These are phyloP conservation scores for Lucilia cuprina DNA, from an alignment of 1,140 invertebrate genomes.

Conservation along the genomic window DNA sequence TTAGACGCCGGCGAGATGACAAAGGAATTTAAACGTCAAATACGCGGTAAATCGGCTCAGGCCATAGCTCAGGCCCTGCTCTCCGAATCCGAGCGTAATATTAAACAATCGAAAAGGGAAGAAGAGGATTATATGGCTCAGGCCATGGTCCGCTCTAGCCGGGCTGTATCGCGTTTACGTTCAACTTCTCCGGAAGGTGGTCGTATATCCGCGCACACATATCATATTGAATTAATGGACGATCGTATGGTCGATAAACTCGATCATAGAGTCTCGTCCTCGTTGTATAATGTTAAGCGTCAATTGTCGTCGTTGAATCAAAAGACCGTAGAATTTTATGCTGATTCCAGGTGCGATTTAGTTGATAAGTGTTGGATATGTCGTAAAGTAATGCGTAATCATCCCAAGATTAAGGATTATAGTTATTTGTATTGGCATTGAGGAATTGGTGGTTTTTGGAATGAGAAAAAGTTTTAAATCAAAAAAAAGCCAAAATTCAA, in stretches of 20 bases:
- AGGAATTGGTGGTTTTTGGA: background rate
- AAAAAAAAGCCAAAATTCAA: background rate
- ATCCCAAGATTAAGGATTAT: conserved; percentile 59
- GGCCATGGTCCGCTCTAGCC: conserved; percentile 45
- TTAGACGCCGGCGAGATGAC: conserved; percentile 64
- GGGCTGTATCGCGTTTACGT: conserved; percentile 48
- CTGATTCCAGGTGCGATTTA: conserved; percentile 61
- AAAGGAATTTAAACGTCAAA: conserved; percentile 65
- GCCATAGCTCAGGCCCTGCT: conserved; percentile 73
- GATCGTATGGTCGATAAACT: conserved; percentile 59
- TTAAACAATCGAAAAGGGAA: conserved; percentile 62
- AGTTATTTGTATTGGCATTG: conserved; percentile 55
- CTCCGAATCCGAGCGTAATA: conserved; percentile 68
- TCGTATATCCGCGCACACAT: conserved; percentile 48
- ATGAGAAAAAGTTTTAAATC: no score
- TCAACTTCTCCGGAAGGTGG: conserved; percentile 43
- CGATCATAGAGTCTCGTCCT: conserved; percentile 59
- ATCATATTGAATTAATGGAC: conserved; percentile 59
- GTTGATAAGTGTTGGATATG: conserved; percentile 62
- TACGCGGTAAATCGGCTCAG: conserved; percentile 76
- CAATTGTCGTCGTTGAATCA: conserved; percentile 57
- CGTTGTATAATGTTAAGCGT: conserved; percentile 60
- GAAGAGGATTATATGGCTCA: conserved; percentile 57
- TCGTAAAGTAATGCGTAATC: conserved; percentile 57
- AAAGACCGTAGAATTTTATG: conserved; percentile 58